phyloP scores from a whole-genome alignment of 2,797 vertebrate species.

The Florisuga fusca region DNA sequence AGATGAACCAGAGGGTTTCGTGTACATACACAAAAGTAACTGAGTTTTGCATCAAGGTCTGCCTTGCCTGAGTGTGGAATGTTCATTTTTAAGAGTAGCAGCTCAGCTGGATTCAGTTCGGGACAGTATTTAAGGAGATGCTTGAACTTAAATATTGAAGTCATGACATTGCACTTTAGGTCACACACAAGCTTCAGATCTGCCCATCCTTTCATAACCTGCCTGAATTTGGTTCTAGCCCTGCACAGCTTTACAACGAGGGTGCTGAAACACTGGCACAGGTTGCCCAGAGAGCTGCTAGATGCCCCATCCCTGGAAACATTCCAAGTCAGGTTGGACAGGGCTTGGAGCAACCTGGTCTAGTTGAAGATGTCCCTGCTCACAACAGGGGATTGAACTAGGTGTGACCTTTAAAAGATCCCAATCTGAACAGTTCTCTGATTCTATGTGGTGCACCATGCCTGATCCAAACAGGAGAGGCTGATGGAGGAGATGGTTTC shows the following conservation, averaged over 20 bases:
- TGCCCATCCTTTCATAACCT: neutral
- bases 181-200: neutral
- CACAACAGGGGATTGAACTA: too few species aligned
- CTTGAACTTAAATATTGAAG: neutral
- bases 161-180: neutral
- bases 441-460: too few species aligned
- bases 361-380: too few species aligned
- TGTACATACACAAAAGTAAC: rapidly evolving
- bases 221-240: neutral
- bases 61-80: rapidly evolving
- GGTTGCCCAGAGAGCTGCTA: too few species aligned
- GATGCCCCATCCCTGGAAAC: too few species aligned
- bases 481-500: neutral
- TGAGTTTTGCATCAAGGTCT: rapidly evolving
- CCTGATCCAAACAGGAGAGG: neutral
- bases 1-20: neutral
- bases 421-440: too few species aligned
- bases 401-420: too few species aligned
- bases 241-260: neutral
- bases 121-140: neutral
- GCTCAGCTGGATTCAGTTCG: neutral
- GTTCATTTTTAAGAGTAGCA: neutral
- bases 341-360: too few species aligned
- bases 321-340: too few species aligned
- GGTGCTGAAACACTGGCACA: too few species aligned